Evolutionary conservation across 2,113 vertebrate genomes (phyloP).

Genomic region (Indicator maculatus): DNA sequence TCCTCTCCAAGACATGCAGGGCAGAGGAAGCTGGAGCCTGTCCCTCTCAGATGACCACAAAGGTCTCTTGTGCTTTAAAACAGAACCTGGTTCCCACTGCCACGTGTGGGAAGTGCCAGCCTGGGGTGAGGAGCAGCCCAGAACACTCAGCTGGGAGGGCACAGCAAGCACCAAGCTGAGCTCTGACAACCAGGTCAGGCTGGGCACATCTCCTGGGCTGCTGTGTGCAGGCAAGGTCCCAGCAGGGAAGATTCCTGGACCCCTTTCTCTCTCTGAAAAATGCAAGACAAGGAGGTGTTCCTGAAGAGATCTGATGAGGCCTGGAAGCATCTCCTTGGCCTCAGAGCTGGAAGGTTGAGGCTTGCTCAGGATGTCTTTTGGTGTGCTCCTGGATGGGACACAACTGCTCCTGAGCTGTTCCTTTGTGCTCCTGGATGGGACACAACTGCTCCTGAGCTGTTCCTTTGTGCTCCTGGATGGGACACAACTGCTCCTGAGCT

Average conservation of each 20-base stretch:
- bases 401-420: neutral
- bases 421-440: neutral
- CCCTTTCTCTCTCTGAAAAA: neutral
- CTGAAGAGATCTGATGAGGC: neutral
- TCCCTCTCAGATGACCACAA: rapidly evolving
- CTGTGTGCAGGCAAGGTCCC: neutral
- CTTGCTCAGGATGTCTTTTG: neutral
- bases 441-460: no score
- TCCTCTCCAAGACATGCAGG: neutral
- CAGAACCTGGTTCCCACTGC: neutral
- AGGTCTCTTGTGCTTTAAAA: neutral
- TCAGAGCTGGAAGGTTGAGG: neutral
- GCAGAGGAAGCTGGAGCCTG: neutral
- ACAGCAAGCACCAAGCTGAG: neutral
- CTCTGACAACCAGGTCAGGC: neutral
- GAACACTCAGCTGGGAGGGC: rapidly evolving
- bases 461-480: neutral
- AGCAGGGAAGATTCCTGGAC: neutral
- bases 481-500: neutral
- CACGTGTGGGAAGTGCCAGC: rapidly evolving
- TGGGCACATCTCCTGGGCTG: rapidly evolving
- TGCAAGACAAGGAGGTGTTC: neutral
- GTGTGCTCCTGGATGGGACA: neutral
- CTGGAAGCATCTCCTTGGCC: neutral
- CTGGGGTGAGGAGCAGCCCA: neutral